These are phyloP conservation scores for Carduelis carduelis DNA, from an alignment of 2,797 vertebrate species.

Conservation along the genomic window DNA sequence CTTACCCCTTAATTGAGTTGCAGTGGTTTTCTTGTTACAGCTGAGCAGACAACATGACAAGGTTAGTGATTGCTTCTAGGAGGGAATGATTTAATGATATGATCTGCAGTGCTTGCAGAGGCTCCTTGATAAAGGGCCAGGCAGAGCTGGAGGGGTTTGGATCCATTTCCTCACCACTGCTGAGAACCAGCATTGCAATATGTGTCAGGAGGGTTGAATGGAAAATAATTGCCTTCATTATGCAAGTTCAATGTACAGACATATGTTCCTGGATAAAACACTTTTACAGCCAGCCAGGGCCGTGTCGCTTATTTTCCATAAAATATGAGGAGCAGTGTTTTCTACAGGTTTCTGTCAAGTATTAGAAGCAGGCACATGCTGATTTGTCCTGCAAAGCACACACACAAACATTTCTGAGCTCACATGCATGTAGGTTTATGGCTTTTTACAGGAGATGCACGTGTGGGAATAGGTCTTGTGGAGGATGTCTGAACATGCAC, in stretches of 20 bases:
- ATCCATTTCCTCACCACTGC: not conserved
- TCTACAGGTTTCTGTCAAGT: not conserved
- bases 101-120: not conserved
- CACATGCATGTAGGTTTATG: not conserved
- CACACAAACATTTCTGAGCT: rapidly evolving
- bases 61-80: not conserved
- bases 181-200: not conserved
- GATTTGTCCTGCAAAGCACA: not conserved
- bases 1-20: not conserved
- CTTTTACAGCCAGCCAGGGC: not conserved
- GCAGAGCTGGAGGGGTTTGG: conserved; percentile 26
- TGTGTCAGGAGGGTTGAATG: not conserved
- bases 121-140: conserved; percentile 46
- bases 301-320: not conserved
- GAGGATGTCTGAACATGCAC: not conserved
- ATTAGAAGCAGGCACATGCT: rapidly evolving
- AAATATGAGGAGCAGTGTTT: not conserved
- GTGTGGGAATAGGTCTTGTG: not conserved
- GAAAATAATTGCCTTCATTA: conserved; percentile 42
- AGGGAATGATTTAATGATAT: not conserved
- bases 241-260: conserved; percentile 12
- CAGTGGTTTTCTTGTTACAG: not conserved
- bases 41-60: conserved; percentile 33
- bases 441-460: not conserved
- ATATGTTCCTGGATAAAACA: conserved; percentile 35